phyloP scores from a whole-genome alignment of 2,113 vertebrate genomes.

The Oryctolagus cuniculus region DNA sequence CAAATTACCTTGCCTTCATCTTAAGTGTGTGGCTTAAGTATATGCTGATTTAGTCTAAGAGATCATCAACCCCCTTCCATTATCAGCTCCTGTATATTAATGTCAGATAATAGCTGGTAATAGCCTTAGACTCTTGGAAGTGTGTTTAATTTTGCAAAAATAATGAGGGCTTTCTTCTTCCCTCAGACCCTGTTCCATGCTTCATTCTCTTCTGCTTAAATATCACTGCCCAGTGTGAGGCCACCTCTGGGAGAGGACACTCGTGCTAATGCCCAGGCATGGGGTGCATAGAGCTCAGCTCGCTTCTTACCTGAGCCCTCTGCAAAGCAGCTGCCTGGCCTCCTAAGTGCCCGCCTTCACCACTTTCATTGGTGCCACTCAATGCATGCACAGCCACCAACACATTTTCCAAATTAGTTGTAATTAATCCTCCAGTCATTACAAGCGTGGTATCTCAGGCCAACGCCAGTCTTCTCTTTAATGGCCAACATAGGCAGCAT shows the following conservation, averaged over 20 bases:
- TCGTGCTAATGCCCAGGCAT: neutral
- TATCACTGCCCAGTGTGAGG: conserved; percentile 1
- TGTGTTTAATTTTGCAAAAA: conserved; percentile 84
- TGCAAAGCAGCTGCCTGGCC: neutral
- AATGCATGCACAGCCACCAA: neutral
- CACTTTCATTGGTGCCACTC: conserved; percentile 71
- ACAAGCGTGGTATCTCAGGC: conserved; percentile 63
- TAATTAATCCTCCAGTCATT: conserved; percentile 62
- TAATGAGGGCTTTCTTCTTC: conserved; percentile 74
- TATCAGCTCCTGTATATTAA: conserved; percentile 81
- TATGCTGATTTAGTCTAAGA: conserved; percentile 83
- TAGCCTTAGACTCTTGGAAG: conserved; percentile 79
- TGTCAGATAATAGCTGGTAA: conserved; percentile 85
- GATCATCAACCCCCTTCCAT: conserved; percentile 85
- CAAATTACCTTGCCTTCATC: conserved; percentile 81
- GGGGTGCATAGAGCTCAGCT: neutral
- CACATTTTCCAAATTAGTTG: conserved; percentile 75
- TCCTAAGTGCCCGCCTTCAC: neutral
- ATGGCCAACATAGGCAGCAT: neutral
- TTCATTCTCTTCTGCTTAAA: conserved; percentile 69
- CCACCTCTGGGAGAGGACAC: neutral
- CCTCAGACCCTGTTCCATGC: conserved; percentile 70
- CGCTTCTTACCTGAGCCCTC: neutral
- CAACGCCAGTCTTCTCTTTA: neutral
- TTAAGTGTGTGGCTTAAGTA: conserved; percentile 82